Evolutionary conservation across 2,888 invertebrate species (phyloP).

Genomic region (Scotopteryx bipunctaria): DNA sequence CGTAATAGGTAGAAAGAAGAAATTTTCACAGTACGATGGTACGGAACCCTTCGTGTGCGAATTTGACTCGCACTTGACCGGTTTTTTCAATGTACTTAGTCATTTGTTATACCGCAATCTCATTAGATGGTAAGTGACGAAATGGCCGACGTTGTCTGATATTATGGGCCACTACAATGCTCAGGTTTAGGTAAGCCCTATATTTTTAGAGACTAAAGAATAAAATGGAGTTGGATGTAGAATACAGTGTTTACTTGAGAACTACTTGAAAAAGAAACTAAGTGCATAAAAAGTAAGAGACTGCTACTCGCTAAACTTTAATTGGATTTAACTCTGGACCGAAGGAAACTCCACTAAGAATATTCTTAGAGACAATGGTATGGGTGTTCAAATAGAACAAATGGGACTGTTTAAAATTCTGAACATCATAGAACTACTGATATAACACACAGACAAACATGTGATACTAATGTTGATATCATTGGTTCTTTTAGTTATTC

Average conservation of each 20-base stretch:
- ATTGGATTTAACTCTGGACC: constrained; percentile 25
- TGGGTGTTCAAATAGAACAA: constrained; percentile 23
- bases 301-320: constrained; percentile 34
- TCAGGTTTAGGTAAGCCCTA: not conserved
- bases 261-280: constrained; percentile 29
- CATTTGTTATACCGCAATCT: too few species aligned
- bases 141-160: too few species aligned
- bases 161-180: not conserved
- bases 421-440: constrained; percentile 5
- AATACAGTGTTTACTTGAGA: constrained; percentile 24
- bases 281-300: constrained; percentile 35
- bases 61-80: too few species aligned
- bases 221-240: constrained; percentile 14
- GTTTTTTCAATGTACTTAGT: too few species aligned
- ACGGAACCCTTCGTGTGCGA: too few species aligned
- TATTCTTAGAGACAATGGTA: constrained; percentile 28
- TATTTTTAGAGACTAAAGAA: constrained; percentile 1
- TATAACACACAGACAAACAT: too few species aligned
- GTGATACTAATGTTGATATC: too few species aligned
- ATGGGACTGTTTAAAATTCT: constrained; percentile 30
- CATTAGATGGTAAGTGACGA: too few species aligned
- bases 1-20: too few species aligned
- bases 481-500: too few species aligned
- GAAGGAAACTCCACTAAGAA: constrained; percentile 20
- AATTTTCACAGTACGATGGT: too few species aligned